Evolutionary conservation across 1,140 invertebrate genomes (phyloP), one percentile per base, ranked within the genome.

Genomic region (Copidosoma floridanum): DNA sequence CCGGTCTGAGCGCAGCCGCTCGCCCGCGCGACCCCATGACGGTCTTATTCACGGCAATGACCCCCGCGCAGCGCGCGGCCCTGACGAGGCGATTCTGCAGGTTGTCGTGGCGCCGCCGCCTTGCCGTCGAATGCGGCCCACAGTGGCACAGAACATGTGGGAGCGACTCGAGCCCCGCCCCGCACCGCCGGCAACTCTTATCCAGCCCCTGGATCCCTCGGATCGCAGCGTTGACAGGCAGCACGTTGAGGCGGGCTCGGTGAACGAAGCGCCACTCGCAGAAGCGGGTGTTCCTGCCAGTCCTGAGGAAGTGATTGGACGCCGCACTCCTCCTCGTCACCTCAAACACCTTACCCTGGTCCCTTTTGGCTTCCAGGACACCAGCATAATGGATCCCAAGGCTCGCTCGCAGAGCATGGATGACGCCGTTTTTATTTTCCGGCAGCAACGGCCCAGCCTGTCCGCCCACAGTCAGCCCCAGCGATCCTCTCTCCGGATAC

Each of bases 261-360:
- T 77, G 75, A 4, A 78, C 57, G 58, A 79, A 78, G 14, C 75
- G 69, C 74, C 76, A 78, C 38, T 79, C 74, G 4, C 66, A 63
- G 46, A 78, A 76, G n/a, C 70, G 55, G 14, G 65, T 72, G 54
- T 55, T 69, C 4, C 55, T 57, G 0, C 74, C 75, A 2, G 18
- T 60, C 0, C 60, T 21, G 37, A 73, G 41, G 44, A 76, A 73
- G 56, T 75, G 68, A 57, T 68, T 67, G 35, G 43, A 52, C 40
- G 59, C 37, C 20, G 8, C 27, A 46, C 38, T 26, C 0, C 47
- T 26, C 0, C 40, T 11, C 10, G 65, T 56, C 1, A 46, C 50
- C 8, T 67, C 24, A 26, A 23, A 61, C 0, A 68, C 70, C 53
- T 68, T 71, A 0, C 65, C 69, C 48, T 73, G 67, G 41, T 70